A percentile compares a stretch with the other conserved stretches of the same genome.
Conservation (phyloP, 2,888 invertebrate genomes). For the Anthophora plumipes region DNA sequence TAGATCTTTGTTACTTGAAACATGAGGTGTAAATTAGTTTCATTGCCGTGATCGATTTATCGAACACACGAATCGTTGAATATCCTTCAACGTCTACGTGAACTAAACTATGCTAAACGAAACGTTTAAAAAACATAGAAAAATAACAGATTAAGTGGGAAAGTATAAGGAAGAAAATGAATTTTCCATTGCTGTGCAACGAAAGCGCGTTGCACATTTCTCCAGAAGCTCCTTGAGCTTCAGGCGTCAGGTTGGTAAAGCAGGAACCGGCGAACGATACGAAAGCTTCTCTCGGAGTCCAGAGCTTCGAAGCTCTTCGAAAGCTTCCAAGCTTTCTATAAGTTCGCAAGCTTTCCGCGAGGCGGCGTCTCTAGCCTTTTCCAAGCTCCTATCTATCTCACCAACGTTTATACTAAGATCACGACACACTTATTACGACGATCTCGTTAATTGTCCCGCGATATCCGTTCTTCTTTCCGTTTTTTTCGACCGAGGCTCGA, state of each 20-base stretch:
- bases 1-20: neutral
- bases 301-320: neutral
- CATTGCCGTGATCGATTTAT: too few species aligned
- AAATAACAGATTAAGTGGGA: neutral
- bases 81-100: too few species aligned
- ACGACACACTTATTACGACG: too few species aligned
- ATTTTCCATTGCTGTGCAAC: neutral
- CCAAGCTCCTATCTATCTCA: neutral
- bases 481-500: neutral
- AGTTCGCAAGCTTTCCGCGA: conserved; percentile 30
- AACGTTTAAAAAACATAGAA: too few species aligned
- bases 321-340: neutral
- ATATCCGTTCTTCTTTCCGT: neutral
- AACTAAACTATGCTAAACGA: neutral
- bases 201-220: conserved; percentile 4
- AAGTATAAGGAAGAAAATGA: neutral
- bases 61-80: too few species aligned
- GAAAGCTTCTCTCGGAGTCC: conserved; percentile 20
- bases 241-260: conserved; percentile 31
- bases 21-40: neutral
- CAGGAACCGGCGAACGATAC: conserved; percentile 16
- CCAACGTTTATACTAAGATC: too few species aligned
- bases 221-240: neutral
- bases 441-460: neutral
- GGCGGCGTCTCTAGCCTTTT: conserved; percentile 27